These are phyloP conservation scores for Harpagus bidentatus DNA, from an alignment of 2,113 vertebrate species.

Conservation along the genomic window DNA sequence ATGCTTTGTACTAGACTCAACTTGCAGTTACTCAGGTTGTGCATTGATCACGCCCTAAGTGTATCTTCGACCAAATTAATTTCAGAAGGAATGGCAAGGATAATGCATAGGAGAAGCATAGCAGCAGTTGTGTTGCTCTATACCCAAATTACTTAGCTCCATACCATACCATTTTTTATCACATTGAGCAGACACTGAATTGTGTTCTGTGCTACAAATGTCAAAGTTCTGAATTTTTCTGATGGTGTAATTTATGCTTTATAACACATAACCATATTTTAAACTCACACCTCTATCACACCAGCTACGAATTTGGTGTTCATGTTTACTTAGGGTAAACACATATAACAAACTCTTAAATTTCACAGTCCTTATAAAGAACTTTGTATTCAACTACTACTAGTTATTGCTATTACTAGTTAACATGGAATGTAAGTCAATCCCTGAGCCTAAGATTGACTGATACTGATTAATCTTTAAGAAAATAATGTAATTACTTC, in stretches of 20 bases:
- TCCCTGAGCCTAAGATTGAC: background rate
- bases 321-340: background rate
- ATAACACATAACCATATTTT: background rate
- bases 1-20: background rate
- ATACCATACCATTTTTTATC: background rate
- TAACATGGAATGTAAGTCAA: background rate
- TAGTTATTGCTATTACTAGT: background rate
- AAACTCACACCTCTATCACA: background rate
- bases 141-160: background rate
- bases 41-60: background rate
- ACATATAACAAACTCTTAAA: background rate
- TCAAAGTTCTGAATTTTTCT: background rate
- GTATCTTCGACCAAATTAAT: background rate
- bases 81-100: background rate
- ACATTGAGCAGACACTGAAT: background rate
- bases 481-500: background rate
- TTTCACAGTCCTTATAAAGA: background rate
- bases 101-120: rapidly evolving
- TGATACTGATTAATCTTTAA: background rate
- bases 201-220: background rate
- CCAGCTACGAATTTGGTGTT: background rate
- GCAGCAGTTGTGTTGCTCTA: background rate
- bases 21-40: background rate
- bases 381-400: background rate
- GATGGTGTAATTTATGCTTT: background rate